Conservation (phyloP, 2,797 vertebrate genomes). For the Sebastes matsubarae region DNA sequence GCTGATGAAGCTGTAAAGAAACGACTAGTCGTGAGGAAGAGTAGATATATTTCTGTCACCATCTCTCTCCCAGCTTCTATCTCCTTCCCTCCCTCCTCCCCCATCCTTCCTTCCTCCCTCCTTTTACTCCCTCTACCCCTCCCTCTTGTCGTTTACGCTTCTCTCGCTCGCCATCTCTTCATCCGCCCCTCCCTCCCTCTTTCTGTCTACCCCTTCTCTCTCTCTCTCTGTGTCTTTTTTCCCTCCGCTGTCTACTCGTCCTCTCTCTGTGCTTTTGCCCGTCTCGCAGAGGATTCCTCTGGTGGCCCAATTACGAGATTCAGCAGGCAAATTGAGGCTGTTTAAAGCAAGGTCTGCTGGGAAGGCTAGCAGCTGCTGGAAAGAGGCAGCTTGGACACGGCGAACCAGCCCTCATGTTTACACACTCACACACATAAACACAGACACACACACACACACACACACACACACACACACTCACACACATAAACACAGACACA, state of each 20-base stretch:
- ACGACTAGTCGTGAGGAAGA: conserved; percentile 57
- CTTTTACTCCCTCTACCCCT: conserved; percentile 71
- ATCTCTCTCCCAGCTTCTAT: conserved; percentile 64
- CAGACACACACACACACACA: conserved; percentile 55
- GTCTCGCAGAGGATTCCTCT: conserved; percentile 86
- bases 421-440: conserved; percentile 70
- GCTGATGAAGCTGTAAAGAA: conserved; percentile 84
- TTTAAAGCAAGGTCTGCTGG: conserved; percentile 86
- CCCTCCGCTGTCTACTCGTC: conserved; percentile 70
- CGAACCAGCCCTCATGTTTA: conserved; percentile 77
- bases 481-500: conserved; percentile 44
- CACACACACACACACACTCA: conserved; percentile 66
- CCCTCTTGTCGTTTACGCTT: conserved; percentile 70
- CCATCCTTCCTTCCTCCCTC: conserved; percentile 53
- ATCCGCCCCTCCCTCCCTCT: conserved; percentile 66
- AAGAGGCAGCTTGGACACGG: conserved; percentile 78
- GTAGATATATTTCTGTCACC: conserved; percentile 63
- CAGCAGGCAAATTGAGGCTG: conserved; percentile 87
- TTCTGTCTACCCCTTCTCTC: conserved; percentile 56
- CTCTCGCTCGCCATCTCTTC: conserved; percentile 64
- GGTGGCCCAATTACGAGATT: conserved; percentile 87
- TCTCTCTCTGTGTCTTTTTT: conserved; percentile 62
- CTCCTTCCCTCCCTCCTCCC: conserved; percentile 48
- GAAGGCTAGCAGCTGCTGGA: conserved; percentile 84
- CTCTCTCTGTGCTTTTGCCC: conserved; percentile 79